Evolutionary conservation across 1,140 invertebrate species (phyloP).

Genomic region (Zaprionus taronus): DNA sequence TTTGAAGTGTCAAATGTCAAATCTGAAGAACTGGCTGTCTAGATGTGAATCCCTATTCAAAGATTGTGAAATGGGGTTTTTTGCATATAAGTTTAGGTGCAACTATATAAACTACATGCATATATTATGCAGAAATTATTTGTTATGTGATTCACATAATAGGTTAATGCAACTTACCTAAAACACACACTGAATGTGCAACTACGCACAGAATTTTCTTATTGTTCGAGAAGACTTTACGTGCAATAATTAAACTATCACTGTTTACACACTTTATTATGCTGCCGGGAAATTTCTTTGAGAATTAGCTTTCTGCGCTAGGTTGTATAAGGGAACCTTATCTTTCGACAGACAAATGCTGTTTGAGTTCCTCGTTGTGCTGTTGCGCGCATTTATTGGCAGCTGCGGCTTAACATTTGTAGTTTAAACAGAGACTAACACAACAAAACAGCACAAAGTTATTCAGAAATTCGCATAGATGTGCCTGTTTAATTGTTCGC

Average conservation of each 20-base stretch:
- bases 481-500: not conserved
- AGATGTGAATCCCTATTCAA: not conserved
- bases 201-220: not conserved
- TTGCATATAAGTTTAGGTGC: not conserved
- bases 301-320: slow-evolving; percentile 33
- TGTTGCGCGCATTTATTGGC: slow-evolving; percentile 33
- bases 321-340: slow-evolving; percentile 45
- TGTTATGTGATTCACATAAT: not conserved
- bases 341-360: slow-evolving; percentile 53
- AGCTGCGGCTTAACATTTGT: slow-evolving; percentile 7
- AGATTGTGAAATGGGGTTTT: slow-evolving; percentile 3
- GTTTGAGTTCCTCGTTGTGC: slow-evolving; percentile 37
- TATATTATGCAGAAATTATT: not conserved
- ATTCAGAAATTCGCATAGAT: not conserved
- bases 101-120: not conserved
- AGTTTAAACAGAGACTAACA: not conserved
- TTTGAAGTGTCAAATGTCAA: slow-evolving; percentile 20
- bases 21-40: not conserved
- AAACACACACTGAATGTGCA: not conserved
- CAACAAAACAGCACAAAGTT: not conserved
- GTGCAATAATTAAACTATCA: slow-evolving; percentile 9
- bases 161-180: not conserved
- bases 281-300: slow-evolving; percentile 15
- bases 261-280: slow-evolving; percentile 11
- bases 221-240: not conserved